Conservation (phyloP, 92 coral and sea anemone genomes). For the Actinernus sp. region DNA sequence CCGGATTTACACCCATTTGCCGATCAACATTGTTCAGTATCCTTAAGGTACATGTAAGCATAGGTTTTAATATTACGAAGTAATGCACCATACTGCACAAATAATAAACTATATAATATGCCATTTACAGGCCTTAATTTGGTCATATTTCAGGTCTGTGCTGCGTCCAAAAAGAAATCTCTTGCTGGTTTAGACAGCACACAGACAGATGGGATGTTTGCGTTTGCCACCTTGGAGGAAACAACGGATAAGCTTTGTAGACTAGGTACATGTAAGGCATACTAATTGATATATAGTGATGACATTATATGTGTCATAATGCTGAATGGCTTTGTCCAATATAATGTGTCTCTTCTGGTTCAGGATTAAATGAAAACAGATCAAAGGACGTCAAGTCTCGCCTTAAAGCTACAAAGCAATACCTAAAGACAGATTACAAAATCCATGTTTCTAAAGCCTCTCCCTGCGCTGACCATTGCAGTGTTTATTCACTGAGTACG, state of each 20-base stretch:
- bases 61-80: too few species aligned
- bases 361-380: too few species aligned
- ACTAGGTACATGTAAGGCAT: neutral
- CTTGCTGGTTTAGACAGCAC: slow-evolving; percentile 26
- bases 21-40: slow-evolving; percentile 31
- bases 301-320: too few species aligned
- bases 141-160: slow-evolving; percentile 22
- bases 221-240: slow-evolving; percentile 29
- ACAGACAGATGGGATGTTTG: slow-evolving; percentile 27
- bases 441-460: neutral
- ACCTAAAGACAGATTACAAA: too few species aligned
- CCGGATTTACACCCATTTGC: slow-evolving; percentile 21
- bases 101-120: too few species aligned
- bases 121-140: too few species aligned
- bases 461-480: slow-evolving; percentile 7
- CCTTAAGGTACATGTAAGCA: slow-evolving; percentile 11
- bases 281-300: neutral
- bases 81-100: too few species aligned
- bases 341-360: too few species aligned
- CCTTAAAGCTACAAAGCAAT: neutral
- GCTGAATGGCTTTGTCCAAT: neutral
- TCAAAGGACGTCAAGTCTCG: too few species aligned
- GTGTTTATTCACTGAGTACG: neutral
- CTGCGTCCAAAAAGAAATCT: slow-evolving; percentile 27
- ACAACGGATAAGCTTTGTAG: neutral